These are phyloP conservation scores for Mesembrinibis cayennensis DNA, from an alignment of 2,113 vertebrate species.

Conservation along the genomic window DNA sequence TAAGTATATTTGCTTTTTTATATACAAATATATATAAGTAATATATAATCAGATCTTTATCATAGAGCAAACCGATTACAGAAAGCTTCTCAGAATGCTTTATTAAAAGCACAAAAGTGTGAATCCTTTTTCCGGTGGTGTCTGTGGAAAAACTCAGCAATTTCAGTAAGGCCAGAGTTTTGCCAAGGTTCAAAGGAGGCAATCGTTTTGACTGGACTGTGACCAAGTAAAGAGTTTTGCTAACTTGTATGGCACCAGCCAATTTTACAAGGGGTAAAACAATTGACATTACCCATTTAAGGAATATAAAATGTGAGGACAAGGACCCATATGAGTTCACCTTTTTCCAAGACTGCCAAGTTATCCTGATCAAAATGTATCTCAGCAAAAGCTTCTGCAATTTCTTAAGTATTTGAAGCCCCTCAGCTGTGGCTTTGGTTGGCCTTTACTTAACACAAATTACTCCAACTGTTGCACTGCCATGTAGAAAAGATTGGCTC, in stretches of 20 bases:
- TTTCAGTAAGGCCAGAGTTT: background rate
- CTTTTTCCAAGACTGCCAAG: background rate
- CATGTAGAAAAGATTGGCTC: background rate
- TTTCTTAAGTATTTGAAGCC: background rate
- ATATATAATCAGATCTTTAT: background rate
- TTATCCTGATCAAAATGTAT: background rate
- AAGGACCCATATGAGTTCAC: background rate
- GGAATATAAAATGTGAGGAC: background rate
- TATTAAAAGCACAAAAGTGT: background rate
- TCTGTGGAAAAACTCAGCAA: background rate
- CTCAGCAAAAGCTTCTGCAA: background rate
- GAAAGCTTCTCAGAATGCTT: background rate
- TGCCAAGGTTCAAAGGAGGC: conserved; percentile 15
- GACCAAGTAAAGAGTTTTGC: background rate
- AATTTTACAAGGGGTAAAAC: conserved; percentile 14
- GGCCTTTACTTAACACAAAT: conserved; percentile 19
- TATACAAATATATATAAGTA: background rate
- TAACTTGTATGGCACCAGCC: background rate
- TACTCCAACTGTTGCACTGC: background rate
- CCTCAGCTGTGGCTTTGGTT: background rate
- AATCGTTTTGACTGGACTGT: background rate
- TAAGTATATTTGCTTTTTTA: background rate
- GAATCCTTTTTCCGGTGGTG: background rate
- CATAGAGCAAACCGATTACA: background rate
- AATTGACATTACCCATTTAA: conserved; percentile 29